These are phyloP conservation scores for Labeo catla DNA, from an alignment of 2,113 vertebrate species.

Conservation along the genomic window DNA sequence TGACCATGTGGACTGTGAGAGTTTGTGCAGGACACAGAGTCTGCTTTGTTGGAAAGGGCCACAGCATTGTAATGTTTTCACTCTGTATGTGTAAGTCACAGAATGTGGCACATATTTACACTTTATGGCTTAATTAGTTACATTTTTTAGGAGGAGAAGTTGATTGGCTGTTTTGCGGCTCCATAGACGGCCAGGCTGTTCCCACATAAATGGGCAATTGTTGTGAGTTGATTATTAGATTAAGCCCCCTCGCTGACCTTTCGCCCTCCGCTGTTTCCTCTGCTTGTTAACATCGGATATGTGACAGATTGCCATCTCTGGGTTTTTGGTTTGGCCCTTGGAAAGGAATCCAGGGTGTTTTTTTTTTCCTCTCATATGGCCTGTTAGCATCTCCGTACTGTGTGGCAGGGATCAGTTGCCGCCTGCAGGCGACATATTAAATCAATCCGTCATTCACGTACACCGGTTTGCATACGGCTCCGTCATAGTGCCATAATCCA, in stretches of 20 bases:
- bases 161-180: constrained; percentile 40
- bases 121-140: constrained; percentile 51
- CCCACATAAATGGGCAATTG: constrained; percentile 52
- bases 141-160: constrained; percentile 59
- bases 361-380: background rate
- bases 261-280: constrained; percentile 42
- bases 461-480: background rate
- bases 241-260: constrained; percentile 42
- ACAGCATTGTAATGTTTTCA: constrained; percentile 50
- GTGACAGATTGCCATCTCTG: constrained; percentile 19
- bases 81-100: constrained; percentile 28
- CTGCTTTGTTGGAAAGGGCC: constrained; percentile 56
- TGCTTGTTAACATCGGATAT: constrained; percentile 28
- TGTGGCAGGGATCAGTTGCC: constrained; percentile 5
- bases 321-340: background rate
- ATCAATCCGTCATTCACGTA: constrained; percentile 15
- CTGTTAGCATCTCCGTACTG: constrained; percentile 29
- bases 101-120: constrained; percentile 49
- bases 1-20: constrained; percentile 13
- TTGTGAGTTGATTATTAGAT: constrained; percentile 56
- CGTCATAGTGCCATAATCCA: constrained; percentile 1
- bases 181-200: constrained; percentile 35
- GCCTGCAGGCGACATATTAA: constrained; percentile 3
- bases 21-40: constrained; percentile 55
- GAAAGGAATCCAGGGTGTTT: constrained; percentile 23